phyloP scores from a whole-genome alignment of 2,797 vertebrate species.

The Carduelis carduelis region DNA sequence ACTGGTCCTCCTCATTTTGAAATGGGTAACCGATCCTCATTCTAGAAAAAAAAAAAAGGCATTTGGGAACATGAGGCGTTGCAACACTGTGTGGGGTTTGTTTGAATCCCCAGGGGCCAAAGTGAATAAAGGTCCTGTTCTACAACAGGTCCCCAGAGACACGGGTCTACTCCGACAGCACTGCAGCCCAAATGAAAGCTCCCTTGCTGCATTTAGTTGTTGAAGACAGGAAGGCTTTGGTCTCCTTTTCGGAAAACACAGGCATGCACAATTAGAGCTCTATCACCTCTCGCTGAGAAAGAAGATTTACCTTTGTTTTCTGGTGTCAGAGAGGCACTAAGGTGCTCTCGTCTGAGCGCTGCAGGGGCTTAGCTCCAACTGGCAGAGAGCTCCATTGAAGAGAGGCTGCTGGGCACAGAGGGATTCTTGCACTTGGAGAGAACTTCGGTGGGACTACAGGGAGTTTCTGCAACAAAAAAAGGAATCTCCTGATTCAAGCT shows the following conservation, averaged over 20 bases:
- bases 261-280: fast-evolving
- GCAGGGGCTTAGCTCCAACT: background rate
- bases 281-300: background rate
- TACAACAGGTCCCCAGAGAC: background rate
- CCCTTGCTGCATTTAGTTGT: background rate
- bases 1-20: background rate
- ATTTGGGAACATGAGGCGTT: background rate
- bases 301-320: background rate
- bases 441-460: background rate
- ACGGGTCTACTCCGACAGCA: fast-evolving
- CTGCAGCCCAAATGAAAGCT: background rate
- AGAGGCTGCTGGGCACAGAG: background rate
- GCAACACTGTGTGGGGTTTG: background rate
- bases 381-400: background rate
- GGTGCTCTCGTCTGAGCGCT: background rate
- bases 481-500: constrained; percentile 51
- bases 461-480: constrained; percentile 27
- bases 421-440: background rate
- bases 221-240: background rate
- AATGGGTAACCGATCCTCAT: background rate
- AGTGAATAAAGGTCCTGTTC: background rate
- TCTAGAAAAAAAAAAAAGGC: background rate
- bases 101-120: background rate
- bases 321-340: background rate
- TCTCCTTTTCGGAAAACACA: background rate